Evolutionary conservation across 1,140 invertebrate genomes (phyloP), one percentile per base, ranked within the genome.

Genomic region (Saccostrea echinata): DNA sequence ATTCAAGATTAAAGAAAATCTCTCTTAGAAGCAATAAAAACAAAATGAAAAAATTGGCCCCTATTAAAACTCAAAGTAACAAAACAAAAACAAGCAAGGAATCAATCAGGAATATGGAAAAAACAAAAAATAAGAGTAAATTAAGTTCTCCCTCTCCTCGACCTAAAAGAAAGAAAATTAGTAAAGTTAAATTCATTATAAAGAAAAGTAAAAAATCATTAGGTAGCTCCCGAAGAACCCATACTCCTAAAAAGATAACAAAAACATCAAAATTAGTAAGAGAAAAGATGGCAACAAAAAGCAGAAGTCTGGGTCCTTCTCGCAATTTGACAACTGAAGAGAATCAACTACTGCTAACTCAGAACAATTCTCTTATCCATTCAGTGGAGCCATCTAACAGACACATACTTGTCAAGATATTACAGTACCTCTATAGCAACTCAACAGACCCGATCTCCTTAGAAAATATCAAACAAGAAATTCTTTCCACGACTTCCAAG

Each of bases 361-460:
- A 76, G 68, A 76, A 76, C 68, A 76, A 76, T 76, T 76, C 68
- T 76, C 68, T 76, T 76, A 76, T 76, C 27, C 24, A 76, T 76
- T 76, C 68, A 76, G 68, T 76, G 27, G 68, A 76, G 68, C 68
- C 68, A 76, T 76, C 68, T 16, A 76, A 76, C 68, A 76, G 68
- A 76, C 68, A 76, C 68, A 76, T 76, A 30, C 68, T 76, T 13
- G 68, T 76, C 24, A 76, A 76, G 68, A 76, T 76, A 30, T 33
- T 76, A 76, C 68, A 76, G 68, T 76, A 30, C 68, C 68, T 76
- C 68, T 76, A 76, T 76, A 76, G 68, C 68, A 76, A 76, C 68
- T 76, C 68, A 27, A 30, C 68, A 12, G 27, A 30, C 68, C 68
- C 68, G 33, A 76, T 27, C 68, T 76, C 68, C 68, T 33, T 76